Conservation (phyloP, 2,797 vertebrate species). For the Gorsachius magnificus region DNA sequence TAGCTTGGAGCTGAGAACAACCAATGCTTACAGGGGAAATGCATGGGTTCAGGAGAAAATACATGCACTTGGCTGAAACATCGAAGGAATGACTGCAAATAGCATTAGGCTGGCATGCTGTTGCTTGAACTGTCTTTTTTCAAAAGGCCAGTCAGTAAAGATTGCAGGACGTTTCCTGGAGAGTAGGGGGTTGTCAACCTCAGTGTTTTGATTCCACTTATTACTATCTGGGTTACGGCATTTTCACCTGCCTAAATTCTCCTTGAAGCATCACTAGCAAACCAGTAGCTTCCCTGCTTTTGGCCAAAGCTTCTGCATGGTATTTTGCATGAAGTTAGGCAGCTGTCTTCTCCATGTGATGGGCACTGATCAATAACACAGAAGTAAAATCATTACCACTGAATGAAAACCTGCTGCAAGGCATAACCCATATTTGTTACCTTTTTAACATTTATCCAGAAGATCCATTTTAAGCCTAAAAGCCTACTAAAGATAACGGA, state of each 20-base stretch:
- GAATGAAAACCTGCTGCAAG: background rate
- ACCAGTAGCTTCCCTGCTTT: background rate
- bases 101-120: background rate
- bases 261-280: background rate
- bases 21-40: background rate
- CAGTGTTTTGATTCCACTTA: background rate
- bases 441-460: background rate
- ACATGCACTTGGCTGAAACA: background rate
- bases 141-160: background rate
- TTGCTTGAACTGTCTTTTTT: background rate
- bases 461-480: slow-evolving; percentile 20
- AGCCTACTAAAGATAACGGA: background rate
- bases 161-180: background rate
- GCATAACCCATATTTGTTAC: background rate
- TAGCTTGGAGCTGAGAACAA: background rate
- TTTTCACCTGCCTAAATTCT: background rate
- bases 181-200: background rate
- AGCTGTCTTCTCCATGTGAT: background rate
- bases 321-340: background rate
- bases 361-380: background rate
- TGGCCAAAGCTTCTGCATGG: background rate
- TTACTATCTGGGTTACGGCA: background rate
- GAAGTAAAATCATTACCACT: slow-evolving; percentile 17
- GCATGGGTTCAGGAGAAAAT: background rate
- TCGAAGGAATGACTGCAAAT: background rate